Conservation (phyloP, 2,113 vertebrate species). For the Ascaphus truei region DNA sequence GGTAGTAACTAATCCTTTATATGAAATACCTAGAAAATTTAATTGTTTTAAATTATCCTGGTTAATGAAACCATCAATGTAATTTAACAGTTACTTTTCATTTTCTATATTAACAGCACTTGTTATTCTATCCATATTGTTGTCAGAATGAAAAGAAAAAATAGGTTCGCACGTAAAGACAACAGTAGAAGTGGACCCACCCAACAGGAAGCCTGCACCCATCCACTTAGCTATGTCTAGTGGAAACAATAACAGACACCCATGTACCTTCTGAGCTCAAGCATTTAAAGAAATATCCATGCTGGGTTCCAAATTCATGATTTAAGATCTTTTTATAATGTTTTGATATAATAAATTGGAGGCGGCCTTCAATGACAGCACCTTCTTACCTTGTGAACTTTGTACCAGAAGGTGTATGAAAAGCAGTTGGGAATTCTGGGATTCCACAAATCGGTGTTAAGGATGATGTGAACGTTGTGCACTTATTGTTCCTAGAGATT, state of each 20-base stretch:
- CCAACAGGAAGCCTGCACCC: conserved; percentile 36
- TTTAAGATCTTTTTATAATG: background rate
- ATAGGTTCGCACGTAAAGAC: conserved; percentile 5
- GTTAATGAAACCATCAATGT: too few relatives aligned
- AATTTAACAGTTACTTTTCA: too few relatives aligned
- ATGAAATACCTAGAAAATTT: too few relatives aligned
- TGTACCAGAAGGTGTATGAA: too few relatives aligned
- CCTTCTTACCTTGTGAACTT: too few relatives aligned
- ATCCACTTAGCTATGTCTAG: conserved; percentile 33
- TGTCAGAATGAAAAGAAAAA: conserved; percentile 19
- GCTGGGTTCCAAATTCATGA: conserved; percentile 8
- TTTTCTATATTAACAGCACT: too few relatives aligned
- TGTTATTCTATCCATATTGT: background rate
- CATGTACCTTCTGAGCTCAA: conserved; percentile 16
- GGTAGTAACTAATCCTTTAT: too few relatives aligned
- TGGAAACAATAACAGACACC: conserved; percentile 36
- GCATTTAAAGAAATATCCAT: conserved; percentile 2
- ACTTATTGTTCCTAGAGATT: too few relatives aligned
- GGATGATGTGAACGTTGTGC: too few relatives aligned
- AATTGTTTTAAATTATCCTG: too few relatives aligned
- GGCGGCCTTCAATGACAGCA: background rate
- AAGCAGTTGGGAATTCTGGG: too few relatives aligned
- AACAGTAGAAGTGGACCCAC: conserved; percentile 13
- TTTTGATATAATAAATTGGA: conserved; percentile 1
- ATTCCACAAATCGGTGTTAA: too few relatives aligned